Percentiles rank a stretch among this genome's conserved stretches.
Evolutionary conservation across 2,888 invertebrate species (phyloP).

Genomic region (Pharmacophagus antenor): DNA sequence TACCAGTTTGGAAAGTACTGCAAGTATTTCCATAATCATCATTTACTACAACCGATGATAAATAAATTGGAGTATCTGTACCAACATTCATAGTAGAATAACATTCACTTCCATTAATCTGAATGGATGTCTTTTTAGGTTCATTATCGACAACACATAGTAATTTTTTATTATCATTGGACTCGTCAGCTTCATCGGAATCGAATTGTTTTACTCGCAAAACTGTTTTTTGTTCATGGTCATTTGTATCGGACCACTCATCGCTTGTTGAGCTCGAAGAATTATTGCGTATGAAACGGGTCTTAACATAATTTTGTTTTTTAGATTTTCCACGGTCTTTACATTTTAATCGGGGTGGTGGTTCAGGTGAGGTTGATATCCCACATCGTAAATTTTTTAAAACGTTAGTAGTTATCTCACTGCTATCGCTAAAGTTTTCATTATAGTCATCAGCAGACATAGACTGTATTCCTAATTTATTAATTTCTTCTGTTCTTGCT

Average conservation of each 20-base stretch:
- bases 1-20: constrained; percentile 76
- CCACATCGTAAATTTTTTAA: constrained; percentile 65
- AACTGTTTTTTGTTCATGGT: constrained; percentile 71
- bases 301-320: constrained; percentile 77
- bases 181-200: constrained; percentile 69
- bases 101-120: constrained; percentile 87
- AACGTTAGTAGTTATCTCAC: constrained; percentile 69
- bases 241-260: constrained; percentile 75
- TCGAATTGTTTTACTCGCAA: constrained; percentile 71
- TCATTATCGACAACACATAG: constrained; percentile 59
- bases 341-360: constrained; percentile 68
- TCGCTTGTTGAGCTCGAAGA: constrained; percentile 75
- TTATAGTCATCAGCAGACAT: constrained; percentile 47
- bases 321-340: constrained; percentile 64
- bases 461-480: constrained; percentile 33
- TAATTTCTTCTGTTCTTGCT: constrained; percentile 26
- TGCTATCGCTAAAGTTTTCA: constrained; percentile 69
- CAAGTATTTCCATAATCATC: constrained; percentile 73
- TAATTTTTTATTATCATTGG: constrained; percentile 44
- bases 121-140: constrained; percentile 84
- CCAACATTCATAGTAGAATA: constrained; percentile 88
- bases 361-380: constrained; percentile 71
- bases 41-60: constrained; percentile 87
- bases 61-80: constrained; percentile 85
- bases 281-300: constrained; percentile 71